These are phyloP conservation scores for Diabrotica virgifera DNA, from an alignment of 1,140 invertebrate genomes.

Conservation along the genomic window DNA sequence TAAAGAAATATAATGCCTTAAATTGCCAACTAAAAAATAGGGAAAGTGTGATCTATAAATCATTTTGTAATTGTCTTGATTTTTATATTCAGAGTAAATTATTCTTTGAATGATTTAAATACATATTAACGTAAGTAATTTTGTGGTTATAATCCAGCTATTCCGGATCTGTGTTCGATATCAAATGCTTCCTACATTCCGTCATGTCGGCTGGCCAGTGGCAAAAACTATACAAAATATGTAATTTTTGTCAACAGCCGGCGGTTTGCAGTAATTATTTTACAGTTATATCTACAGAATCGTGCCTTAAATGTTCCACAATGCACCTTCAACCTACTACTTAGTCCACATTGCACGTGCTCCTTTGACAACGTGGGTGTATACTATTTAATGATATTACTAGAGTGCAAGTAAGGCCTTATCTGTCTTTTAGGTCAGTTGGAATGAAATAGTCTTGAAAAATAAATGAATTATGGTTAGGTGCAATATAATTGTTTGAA, in stretches of 20 bases:
- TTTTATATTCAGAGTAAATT: too few species aligned
- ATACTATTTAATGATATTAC: conserved; percentile 14
- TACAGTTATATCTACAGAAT: conserved; percentile 18
- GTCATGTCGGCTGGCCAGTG: conserved; percentile 22
- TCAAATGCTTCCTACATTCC: conserved; percentile 28
- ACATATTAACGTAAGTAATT: too few species aligned
- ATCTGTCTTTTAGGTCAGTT: background rate
- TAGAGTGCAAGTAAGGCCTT: conserved; percentile 7
- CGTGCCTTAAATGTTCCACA: conserved; percentile 22
- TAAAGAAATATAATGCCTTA: too few species aligned
- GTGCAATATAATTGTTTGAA: too few species aligned
- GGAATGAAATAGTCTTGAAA: background rate
- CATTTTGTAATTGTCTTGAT: too few species aligned
- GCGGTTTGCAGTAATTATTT: conserved; percentile 18
- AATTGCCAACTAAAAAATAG: too few species aligned
- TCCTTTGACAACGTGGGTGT: conserved; percentile 18
- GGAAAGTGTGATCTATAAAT: too few species aligned
- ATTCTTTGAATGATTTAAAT: background rate
- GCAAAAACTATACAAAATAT: conserved; percentile 24
- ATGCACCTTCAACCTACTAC: conserved; percentile 21
- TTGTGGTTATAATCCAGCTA: background rate
- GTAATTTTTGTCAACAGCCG: conserved; percentile 27
- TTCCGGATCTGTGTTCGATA: conserved; percentile 1
- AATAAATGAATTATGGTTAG: too few species aligned
- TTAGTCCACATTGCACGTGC: conserved; percentile 20